Evolutionary conservation across 2,888 invertebrate genomes (phyloP).

Genomic region (Aphodius granarius): DNA sequence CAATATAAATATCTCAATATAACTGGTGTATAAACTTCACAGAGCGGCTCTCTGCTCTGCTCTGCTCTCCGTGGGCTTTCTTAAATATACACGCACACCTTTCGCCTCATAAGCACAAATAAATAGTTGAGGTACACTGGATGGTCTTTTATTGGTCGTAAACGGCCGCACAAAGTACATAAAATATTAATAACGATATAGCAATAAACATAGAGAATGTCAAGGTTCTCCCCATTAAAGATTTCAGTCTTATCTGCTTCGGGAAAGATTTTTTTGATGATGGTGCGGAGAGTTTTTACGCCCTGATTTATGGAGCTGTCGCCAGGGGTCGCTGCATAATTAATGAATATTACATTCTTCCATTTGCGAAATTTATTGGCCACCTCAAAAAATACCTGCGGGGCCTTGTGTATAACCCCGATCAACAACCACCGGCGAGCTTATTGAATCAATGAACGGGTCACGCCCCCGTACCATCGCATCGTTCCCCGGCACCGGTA

Average conservation of each 20-base stretch:
- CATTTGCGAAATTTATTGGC: not conserved
- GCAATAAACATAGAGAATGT: not conserved
- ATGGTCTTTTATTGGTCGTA: not conserved
- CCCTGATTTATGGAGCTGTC: not conserved
- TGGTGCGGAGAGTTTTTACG: not conserved
- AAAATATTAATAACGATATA: not conserved
- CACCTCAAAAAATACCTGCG: not conserved
- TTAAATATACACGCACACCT: not conserved
- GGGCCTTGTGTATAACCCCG: not conserved
- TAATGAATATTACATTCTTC: not conserved
- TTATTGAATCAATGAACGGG: not conserved
- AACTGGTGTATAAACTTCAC: constrained; percentile 4
- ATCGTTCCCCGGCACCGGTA: constrained; percentile 2
- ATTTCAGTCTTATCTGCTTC: not conserved
- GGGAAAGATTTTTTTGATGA: not conserved
- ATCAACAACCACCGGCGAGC: not conserved
- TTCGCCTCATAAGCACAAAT: not conserved
- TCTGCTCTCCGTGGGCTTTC: not conserved
- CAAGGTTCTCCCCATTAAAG: not conserved
- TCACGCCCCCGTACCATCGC: constrained; percentile 3
- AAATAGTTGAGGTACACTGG: not conserved
- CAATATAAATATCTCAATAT: constrained; percentile 8
- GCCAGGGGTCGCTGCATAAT: not conserved
- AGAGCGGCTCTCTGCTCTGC: not conserved
- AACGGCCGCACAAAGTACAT: not conserved